phyloP scores from a whole-genome alignment of 37 sponge, comb jelly and placozoan species.

The Oscarella lobularis region DNA sequence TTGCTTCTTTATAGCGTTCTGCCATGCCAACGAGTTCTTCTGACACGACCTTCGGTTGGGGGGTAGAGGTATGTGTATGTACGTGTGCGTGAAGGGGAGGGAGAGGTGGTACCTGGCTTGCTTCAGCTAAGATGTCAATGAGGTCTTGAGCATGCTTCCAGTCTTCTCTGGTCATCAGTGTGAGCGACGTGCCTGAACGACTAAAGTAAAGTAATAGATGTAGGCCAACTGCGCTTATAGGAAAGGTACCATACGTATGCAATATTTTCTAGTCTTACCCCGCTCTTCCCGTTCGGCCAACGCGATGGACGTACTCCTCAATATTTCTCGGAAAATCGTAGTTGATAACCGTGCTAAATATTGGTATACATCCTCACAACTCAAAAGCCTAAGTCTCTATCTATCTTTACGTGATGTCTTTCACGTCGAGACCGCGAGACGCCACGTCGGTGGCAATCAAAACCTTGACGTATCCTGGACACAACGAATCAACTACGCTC shows the following conservation, averaged over 20 bases:
- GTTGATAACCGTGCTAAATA: slow-evolving; percentile 73
- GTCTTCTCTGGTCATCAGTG: slow-evolving; percentile 81
- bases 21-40: slow-evolving; percentile 5
- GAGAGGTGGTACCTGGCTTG: slow-evolving; percentile 49
- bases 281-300: slow-evolving; percentile 94
- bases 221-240: neutral
- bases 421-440: slow-evolving; percentile 91
- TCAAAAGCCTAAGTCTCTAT: neutral
- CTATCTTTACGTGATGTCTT: slow-evolving; percentile 65
- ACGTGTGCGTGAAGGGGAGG: neutral
- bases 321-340: slow-evolving; percentile 89
- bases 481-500: too few species aligned
- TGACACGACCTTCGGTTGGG: neutral
- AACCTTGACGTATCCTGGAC: slow-evolving; percentile 54
- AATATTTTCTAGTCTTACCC: slow-evolving; percentile 37
- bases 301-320: slow-evolving; percentile 93
- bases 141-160: slow-evolving; percentile 77
- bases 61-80: neutral
- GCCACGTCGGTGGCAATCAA: slow-evolving; percentile 97
- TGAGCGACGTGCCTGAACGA: slow-evolving; percentile 61
- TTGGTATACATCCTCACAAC: neutral
- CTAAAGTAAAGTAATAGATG: slow-evolving; percentile 6
- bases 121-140: slow-evolving; percentile 57
- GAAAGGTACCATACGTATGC: neutral
- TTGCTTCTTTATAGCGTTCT: neutral